Evolutionary conservation across 2,888 invertebrate species (phyloP).

Genomic region (Cosmia trapezina): DNA sequence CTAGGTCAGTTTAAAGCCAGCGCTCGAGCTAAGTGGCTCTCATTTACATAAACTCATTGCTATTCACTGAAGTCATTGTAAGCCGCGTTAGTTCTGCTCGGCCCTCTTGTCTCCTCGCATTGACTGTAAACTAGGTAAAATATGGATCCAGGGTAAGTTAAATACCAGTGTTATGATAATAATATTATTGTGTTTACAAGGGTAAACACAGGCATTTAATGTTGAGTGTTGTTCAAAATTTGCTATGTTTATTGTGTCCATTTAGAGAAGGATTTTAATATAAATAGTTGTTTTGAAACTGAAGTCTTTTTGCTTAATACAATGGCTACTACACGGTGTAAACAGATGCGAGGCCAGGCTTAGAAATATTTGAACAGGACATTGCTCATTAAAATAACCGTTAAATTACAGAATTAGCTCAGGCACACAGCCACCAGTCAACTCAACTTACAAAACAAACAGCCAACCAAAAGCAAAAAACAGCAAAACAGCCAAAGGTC

Average conservation of each 20-base stretch:
- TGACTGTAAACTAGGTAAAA: constrained; percentile 52
- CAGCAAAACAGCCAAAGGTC: no score
- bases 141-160: constrained; percentile 50
- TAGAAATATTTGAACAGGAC: background rate
- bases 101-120: constrained; percentile 30
- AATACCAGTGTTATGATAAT: constrained; percentile 46
- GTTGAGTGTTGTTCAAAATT: constrained; percentile 18
- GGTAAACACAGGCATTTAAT: constrained; percentile 27
- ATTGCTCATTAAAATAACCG: background rate
- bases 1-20: constrained; percentile 40
- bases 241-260: constrained; percentile 6
- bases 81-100: constrained; percentile 39
- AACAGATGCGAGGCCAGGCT: background rate
- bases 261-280: constrained; percentile 15
- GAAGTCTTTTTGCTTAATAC: background rate
- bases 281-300: constrained; percentile 4
- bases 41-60: constrained; percentile 58
- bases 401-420: background rate
- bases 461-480: no score
- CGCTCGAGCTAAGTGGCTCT: constrained; percentile 38
- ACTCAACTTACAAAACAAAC: no score
- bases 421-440: no score
- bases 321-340: background rate
- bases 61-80: constrained; percentile 54
- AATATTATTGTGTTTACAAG: constrained; percentile 32